Evolutionary conservation across 2,797 vertebrate species (phyloP).

Genomic region (Sebastolobus alascanus): DNA sequence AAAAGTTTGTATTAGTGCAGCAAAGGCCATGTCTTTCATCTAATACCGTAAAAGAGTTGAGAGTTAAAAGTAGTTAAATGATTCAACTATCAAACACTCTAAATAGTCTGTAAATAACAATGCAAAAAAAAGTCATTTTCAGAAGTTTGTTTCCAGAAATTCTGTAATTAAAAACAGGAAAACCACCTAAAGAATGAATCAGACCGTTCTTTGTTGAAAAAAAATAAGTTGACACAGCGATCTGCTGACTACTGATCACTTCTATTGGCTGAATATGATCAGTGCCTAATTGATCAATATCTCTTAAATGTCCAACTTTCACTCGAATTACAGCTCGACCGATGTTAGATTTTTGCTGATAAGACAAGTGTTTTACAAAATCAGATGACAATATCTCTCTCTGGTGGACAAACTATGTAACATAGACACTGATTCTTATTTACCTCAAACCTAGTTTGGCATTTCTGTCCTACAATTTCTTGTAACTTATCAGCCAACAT

Average conservation of each 20-base stretch:
- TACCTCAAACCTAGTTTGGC: background rate
- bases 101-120: background rate
- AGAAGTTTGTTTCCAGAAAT: background rate
- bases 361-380: background rate
- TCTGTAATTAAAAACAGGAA: slow-evolving; percentile 14
- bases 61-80: background rate
- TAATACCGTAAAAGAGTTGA: background rate
- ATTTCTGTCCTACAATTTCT: background rate
- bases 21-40: background rate
- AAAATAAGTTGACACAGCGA: background rate
- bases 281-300: background rate
- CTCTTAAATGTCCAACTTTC: background rate
- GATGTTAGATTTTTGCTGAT: background rate
- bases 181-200: slow-evolving; percentile 1
- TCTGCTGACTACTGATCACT: background rate
- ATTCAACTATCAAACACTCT: background rate
- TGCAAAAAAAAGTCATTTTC: background rate
- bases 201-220: background rate
- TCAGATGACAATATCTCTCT: background rate
- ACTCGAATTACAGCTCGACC: background rate
- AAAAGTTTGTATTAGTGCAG: background rate
- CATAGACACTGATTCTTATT: background rate
- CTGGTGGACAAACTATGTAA: background rate
- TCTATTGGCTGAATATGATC: background rate
- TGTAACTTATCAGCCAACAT: too few relatives aligned